These are phyloP conservation scores for Henricia sp. DNA, from an alignment of 53 echinoderm and acorn worm species.

Conservation along the genomic window DNA sequence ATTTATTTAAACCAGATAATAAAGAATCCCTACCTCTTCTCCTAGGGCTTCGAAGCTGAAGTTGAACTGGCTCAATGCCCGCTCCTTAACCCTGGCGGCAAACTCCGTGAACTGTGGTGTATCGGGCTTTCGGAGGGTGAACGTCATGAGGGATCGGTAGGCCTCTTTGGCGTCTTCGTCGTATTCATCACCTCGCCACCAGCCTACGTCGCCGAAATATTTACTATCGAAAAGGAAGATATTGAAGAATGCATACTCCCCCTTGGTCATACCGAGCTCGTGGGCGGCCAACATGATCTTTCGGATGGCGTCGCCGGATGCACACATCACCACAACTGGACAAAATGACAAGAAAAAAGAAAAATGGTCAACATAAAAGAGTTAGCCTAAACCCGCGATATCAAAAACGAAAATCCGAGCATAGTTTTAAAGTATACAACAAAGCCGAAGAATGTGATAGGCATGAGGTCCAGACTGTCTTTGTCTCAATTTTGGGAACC, in stretches of 20 bases:
- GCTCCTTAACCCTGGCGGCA: slow-evolving; percentile 75
- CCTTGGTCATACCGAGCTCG: slow-evolving; percentile 85
- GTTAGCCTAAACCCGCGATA: no score
- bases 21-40: slow-evolving; percentile 80
- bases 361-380: slow-evolving; percentile 1
- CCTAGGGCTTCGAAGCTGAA: slow-evolving; percentile 83
- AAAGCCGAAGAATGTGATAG: no score
- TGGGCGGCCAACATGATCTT: slow-evolving; percentile 95
- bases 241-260: slow-evolving; percentile 97
- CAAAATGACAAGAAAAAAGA: slow-evolving; percentile 17
- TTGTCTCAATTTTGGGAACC: no score
- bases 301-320: slow-evolving; percentile 89
- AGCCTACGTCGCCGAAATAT: slow-evolving; percentile 82
- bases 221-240: slow-evolving; percentile 95
- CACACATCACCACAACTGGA: slow-evolving; percentile 98
- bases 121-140: slow-evolving; percentile 79
- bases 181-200: slow-evolving; percentile 76
- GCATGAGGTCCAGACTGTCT: no score
- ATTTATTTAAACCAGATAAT: no score
- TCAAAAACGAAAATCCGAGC: no score
- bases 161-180: slow-evolving; percentile 87
- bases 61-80: slow-evolving; percentile 64
- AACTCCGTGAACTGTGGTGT: slow-evolving; percentile 71
- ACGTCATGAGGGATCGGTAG: slow-evolving; percentile 95
- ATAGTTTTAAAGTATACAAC: no score